A percentile compares a stretch with the other conserved stretches of the same genome.
These are phyloP conservation scores for Myzus persicae DNA, from an alignment of 1,140 invertebrate species.

Conservation along the genomic window DNA sequence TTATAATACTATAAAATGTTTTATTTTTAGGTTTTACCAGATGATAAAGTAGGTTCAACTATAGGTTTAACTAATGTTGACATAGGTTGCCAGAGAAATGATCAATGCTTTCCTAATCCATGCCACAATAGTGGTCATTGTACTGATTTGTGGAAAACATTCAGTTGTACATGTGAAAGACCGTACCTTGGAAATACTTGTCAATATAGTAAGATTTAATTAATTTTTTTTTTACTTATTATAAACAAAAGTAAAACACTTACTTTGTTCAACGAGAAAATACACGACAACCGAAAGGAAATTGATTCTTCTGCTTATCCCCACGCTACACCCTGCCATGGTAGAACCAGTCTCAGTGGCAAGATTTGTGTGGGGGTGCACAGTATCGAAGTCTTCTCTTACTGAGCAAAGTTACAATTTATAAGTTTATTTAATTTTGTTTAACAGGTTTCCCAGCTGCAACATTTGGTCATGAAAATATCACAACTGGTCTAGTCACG, in stretches of 20 bases:
- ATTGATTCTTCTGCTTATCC: too few relatives aligned
- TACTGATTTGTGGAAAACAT: constrained; percentile 88
- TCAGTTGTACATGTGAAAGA: constrained; percentile 83
- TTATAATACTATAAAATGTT: constrained; percentile 5
- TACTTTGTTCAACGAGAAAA: too few relatives aligned
- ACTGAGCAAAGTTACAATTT: not conserved
- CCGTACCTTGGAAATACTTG: constrained; percentile 88
- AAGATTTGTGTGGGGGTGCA: too few relatives aligned
- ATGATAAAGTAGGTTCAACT: constrained; percentile 61
- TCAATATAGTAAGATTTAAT: constrained; percentile 76
- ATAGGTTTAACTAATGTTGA: constrained; percentile 67
- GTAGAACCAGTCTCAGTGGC: too few relatives aligned
- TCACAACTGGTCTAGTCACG: constrained; percentile 74
- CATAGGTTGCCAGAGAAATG: constrained; percentile 77
- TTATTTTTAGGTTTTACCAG: constrained; percentile 64
- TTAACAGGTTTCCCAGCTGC: constrained; percentile 81
- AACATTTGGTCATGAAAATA: constrained; percentile 89
- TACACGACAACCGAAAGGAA: too few relatives aligned
- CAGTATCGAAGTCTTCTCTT: too few relatives aligned
- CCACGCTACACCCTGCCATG: too few relatives aligned
- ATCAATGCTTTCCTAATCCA: constrained; percentile 85
- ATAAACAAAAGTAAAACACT: not conserved
- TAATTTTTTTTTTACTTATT: not conserved
- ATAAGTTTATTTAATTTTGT: not conserved
- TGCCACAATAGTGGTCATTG: constrained; percentile 87